Evolutionary conservation across 2,797 vertebrate genomes (phyloP).

Genomic region (Nasua narica): DNA sequence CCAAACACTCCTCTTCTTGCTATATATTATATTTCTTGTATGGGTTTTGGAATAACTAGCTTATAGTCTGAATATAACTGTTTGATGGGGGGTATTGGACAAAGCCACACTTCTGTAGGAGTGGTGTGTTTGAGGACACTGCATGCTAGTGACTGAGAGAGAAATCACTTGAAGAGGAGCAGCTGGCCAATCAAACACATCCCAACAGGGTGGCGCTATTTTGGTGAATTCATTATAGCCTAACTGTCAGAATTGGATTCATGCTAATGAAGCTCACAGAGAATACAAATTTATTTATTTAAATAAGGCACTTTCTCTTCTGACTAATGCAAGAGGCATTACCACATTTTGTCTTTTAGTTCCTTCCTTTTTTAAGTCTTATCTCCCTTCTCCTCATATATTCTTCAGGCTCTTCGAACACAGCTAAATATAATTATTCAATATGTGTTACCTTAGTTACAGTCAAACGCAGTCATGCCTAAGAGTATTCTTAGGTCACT

Average conservation of each 20-base stretch:
- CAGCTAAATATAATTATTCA: conserved; percentile 31
- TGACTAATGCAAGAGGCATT: neutral
- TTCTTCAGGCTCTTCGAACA: conserved; percentile 10
- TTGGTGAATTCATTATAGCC: conserved; percentile 23
- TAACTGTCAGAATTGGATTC: conserved; percentile 33
- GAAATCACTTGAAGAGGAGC: neutral
- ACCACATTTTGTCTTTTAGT: conserved; percentile 23
- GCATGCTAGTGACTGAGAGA: neutral
- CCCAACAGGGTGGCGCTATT: neutral
- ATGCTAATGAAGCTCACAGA: neutral
- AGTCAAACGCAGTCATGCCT: neutral
- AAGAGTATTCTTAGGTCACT: conserved; percentile 16
- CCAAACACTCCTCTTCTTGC: neutral
- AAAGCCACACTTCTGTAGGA: neutral
- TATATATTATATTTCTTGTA: neutral
- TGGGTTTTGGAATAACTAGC: neutral
- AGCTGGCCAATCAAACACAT: neutral
- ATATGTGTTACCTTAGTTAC: conserved; percentile 57
- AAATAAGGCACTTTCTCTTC: conserved; percentile 1
- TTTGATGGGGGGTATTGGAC: neutral
- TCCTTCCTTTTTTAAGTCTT: neutral
- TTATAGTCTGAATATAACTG: neutral
- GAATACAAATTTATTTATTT: conserved; percentile 54
- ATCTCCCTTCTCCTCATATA: neutral
- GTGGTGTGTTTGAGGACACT: neutral